phyloP scores from a whole-genome alignment of 2,888 invertebrate genomes.

The Eutolmus rufibarbis region DNA sequence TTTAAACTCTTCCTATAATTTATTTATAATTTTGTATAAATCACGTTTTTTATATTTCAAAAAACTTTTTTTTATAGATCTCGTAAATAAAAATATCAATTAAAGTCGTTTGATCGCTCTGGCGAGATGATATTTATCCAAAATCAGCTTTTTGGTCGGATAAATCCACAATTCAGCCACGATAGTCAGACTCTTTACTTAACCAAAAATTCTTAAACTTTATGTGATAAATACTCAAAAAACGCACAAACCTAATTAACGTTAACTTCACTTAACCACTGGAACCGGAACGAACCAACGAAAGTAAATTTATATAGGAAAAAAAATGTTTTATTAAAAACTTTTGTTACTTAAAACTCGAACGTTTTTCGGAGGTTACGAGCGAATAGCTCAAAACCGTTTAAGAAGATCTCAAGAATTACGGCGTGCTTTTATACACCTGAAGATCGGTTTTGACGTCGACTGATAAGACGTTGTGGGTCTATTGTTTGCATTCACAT shows the following conservation, averaged over 20 bases:
- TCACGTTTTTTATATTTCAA: no score
- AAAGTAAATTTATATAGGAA: constrained; percentile 6
- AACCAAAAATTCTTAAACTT: neutral
- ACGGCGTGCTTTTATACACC: neutral
- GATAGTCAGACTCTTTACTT: neutral
- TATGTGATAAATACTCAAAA: neutral
- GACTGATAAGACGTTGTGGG: neutral
- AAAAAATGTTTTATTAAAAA: neutral
- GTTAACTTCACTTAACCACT: constrained; percentile 24
- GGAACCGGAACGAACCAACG: constrained; percentile 14
- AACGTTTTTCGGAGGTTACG: constrained; percentile 10
- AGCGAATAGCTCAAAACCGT: constrained; percentile 36
- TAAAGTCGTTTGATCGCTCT: neutral
- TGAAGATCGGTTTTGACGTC: neutral
- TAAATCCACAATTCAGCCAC: neutral
- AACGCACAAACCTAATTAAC: constrained; percentile 3
- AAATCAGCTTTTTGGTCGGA: neutral
- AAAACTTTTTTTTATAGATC: no score
- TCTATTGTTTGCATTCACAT: constrained; percentile 1
- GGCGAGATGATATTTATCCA: neutral
- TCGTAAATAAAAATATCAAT: no score
- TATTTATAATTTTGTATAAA: no score
- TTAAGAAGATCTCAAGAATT: neutral
- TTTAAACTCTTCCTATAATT: no score
- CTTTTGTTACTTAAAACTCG: neutral